These are phyloP conservation scores for Sebastes nivosus DNA, from an alignment of 2,797 vertebrate genomes.

Conservation along the genomic window DNA sequence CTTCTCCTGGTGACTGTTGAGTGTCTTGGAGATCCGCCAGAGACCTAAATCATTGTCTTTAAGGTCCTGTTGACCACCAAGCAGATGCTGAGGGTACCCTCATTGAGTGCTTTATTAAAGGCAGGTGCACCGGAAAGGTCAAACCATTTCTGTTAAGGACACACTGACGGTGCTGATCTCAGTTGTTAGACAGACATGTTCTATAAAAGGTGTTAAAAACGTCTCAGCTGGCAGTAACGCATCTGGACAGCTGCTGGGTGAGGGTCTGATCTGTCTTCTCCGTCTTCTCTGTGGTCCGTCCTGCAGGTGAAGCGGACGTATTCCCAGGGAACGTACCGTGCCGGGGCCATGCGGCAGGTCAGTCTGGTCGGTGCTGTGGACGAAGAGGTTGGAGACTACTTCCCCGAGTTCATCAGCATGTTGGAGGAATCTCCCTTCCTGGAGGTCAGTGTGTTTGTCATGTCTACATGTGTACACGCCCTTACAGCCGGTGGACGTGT, in stretches of 20 bases:
- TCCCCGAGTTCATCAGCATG: constrained; percentile 97
- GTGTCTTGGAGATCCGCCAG: background rate
- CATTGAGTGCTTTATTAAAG: background rate
- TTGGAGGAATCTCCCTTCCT: constrained; percentile 96
- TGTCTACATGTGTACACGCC: background rate
- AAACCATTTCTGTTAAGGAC: background rate
- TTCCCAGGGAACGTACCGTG: constrained; percentile 97
- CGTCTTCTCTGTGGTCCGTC: background rate
- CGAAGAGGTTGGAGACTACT: constrained; percentile 99
- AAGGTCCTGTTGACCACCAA: background rate
- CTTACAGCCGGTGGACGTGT: background rate
- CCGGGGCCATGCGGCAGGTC: constrained; percentile 98
- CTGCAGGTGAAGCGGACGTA: constrained; percentile 97
- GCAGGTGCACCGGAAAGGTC: constrained; percentile 7
- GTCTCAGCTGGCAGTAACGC: background rate
- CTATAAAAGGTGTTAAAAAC: background rate
- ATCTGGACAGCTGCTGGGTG: background rate
- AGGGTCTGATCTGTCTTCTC: constrained; percentile 21
- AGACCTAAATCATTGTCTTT: background rate
- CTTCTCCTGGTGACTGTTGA: background rate
- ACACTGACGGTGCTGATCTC: background rate
- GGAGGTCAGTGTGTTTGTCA: constrained; percentile 83
- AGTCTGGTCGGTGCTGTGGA: constrained; percentile 98
- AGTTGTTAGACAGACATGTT: background rate
- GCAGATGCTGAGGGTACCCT: background rate